A percentile compares a stretch with the other conserved stretches of the same genome.
Conservation (phyloP, 2,888 invertebrate genomes). For the Allophyes oxyacanthae region DNA sequence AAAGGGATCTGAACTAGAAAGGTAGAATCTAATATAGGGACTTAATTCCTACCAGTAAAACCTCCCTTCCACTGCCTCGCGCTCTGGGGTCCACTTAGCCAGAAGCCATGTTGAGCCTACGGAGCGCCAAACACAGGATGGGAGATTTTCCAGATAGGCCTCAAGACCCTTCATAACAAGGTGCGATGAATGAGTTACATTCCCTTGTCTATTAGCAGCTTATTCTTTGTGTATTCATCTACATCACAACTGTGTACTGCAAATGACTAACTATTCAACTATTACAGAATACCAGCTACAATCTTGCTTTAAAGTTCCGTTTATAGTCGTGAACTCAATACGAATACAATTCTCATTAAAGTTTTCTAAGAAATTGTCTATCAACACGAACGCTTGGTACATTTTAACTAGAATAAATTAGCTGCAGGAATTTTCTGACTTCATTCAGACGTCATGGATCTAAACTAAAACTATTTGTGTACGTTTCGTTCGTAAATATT, state of each 20-base stretch:
- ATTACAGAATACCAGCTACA: neutral
- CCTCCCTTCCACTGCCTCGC: no score
- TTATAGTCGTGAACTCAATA: conserved; percentile 34
- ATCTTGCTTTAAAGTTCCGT: conserved; percentile 1
- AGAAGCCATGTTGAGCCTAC: no score
- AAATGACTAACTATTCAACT: conserved; percentile 6
- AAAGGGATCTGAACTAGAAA: no score
- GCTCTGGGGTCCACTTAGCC: no score
- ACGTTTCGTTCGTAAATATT: neutral
- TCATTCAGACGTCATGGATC: conserved; percentile 25
- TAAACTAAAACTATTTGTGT: conserved; percentile 7
- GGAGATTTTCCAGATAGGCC: no score
- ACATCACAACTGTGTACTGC: neutral
- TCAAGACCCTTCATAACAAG: no score
- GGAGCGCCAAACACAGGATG: no score
- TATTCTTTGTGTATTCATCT: neutral
- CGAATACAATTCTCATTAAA: conserved; percentile 7
- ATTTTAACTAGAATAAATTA: conserved; percentile 41
- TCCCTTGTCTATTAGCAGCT: no score
- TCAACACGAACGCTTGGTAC: conserved; percentile 27
- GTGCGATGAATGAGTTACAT: no score
- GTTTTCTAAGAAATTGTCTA: conserved; percentile 33
- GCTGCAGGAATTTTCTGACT: conserved; percentile 28
- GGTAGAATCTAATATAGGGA: no score
- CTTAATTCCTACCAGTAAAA: no score